phyloP scores from a whole-genome alignment of 2,888 invertebrate genomes.

The Torymus aiolomorphi region DNA sequence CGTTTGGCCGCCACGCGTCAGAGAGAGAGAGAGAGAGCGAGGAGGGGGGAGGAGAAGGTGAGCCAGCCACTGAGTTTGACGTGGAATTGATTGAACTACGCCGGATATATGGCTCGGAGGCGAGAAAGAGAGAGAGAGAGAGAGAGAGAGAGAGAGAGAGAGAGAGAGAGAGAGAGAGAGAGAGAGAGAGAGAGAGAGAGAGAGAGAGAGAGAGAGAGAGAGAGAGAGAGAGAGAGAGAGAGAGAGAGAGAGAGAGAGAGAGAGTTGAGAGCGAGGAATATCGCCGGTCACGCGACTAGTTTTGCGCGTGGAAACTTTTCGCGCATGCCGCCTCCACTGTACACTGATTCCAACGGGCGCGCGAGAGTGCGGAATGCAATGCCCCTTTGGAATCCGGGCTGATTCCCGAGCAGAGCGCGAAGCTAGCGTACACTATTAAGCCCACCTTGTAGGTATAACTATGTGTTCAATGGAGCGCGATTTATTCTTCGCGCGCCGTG shows the following conservation, averaged over 20 bases:
- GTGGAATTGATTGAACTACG: constrained; percentile 69
- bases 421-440: not conserved
- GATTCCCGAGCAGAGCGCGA: not conserved
- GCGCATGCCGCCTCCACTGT: not conserved
- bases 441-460: not conserved
- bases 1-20: not conserved
- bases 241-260: no score
- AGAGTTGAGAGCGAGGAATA: constrained; percentile 31
- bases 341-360: constrained; percentile 33
- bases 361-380: constrained; percentile 39
- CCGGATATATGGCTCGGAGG: constrained; percentile 45
- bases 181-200: no score
- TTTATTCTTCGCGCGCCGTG: constrained; percentile 28
- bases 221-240: no score
- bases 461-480: constrained; percentile 33
- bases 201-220: no score
- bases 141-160: no score
- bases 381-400: constrained; percentile 31
- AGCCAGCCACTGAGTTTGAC: constrained; percentile 66
- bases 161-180: no score
- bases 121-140: no score
- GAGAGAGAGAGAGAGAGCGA: constrained; percentile 3
- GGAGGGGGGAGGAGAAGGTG: constrained; percentile 23
- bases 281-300: constrained; percentile 62
- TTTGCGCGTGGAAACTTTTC: no score